These are phyloP conservation scores for Oedothorax gibbosus DNA, from an alignment of 1,140 invertebrate genomes.

Conservation along the genomic window DNA sequence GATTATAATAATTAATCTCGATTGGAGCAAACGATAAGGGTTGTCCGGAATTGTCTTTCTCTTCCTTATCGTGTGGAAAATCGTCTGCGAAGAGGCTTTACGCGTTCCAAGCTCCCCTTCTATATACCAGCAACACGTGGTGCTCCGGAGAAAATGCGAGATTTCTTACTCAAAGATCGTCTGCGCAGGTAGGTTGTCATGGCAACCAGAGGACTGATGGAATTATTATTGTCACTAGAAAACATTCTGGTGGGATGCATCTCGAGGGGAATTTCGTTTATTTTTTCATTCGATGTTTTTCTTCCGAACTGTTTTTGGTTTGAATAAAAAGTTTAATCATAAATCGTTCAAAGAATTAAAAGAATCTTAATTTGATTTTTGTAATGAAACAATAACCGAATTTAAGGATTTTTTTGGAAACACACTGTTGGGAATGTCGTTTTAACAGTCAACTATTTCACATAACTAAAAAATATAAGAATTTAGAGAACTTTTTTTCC, in stretches of 20 bases:
- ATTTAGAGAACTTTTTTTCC: too few relatives aligned
- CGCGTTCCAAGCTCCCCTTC: constrained; percentile 8
- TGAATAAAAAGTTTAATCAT: too few relatives aligned
- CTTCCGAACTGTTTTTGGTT: too few relatives aligned
- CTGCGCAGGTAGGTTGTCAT: constrained; percentile 44
- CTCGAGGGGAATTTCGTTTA: background rate
- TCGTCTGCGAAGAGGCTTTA: constrained; percentile 27
- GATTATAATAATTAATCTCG: background rate
- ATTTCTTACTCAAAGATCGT: background rate
- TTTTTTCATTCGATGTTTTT: too few relatives aligned
- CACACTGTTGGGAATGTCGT: too few relatives aligned
- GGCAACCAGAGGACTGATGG: constrained; percentile 26
- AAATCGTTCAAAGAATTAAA: too few relatives aligned
- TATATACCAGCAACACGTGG: constrained; percentile 57
- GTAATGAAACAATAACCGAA: too few relatives aligned
- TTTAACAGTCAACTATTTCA: too few relatives aligned
- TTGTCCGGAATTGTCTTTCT: background rate
- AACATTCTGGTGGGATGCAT: constrained; percentile 5
- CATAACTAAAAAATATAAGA: too few relatives aligned
- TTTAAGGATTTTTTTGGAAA: too few relatives aligned
- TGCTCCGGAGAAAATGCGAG: background rate
- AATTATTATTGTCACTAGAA: constrained; percentile 26
- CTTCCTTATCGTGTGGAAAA: constrained; percentile 12
- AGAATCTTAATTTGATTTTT: too few relatives aligned
- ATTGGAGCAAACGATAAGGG: too few relatives aligned